Evolutionary conservation across 2,797 vertebrate species (phyloP).

Genomic region (Propithecus deckenii): DNA sequence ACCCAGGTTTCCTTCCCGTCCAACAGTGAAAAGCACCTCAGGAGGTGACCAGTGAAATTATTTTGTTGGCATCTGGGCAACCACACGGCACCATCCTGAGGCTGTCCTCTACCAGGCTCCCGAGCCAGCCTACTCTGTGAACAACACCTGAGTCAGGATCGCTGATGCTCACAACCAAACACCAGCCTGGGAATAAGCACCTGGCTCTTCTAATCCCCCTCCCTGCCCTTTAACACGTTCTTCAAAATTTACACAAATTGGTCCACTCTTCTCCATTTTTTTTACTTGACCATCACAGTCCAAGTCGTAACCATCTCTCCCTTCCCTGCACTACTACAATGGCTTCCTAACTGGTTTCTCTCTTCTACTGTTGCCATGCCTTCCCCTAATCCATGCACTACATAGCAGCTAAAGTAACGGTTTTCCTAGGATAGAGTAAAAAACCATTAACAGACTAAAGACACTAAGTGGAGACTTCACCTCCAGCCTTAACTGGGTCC

Average conservation of each 20-base stretch:
- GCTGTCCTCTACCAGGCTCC: background rate
- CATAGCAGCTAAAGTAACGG: background rate
- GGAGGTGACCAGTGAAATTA: background rate
- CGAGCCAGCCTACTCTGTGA: background rate
- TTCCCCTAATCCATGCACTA: background rate
- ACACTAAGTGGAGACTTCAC: background rate
- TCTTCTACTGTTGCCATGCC: background rate
- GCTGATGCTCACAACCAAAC: background rate
- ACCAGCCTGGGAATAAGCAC: background rate
- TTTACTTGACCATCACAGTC: background rate
- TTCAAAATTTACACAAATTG: background rate
- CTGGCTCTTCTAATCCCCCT: background rate
- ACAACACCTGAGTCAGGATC: background rate
- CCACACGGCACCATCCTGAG: background rate
- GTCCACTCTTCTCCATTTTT: background rate
- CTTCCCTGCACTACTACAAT: background rate
- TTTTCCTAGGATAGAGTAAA: constrained; percentile 1
- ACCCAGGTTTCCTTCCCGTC: background rate
- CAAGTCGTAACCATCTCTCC: background rate
- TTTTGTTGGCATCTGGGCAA: background rate
- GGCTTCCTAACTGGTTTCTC: background rate
- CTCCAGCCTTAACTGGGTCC: background rate
- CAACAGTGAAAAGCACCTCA: background rate
- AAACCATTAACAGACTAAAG: background rate
- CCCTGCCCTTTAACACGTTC: background rate